These are phyloP conservation scores for Epinephelus lanceolatus DNA, from an alignment of 2,113 vertebrate genomes.

Conservation along the genomic window DNA sequence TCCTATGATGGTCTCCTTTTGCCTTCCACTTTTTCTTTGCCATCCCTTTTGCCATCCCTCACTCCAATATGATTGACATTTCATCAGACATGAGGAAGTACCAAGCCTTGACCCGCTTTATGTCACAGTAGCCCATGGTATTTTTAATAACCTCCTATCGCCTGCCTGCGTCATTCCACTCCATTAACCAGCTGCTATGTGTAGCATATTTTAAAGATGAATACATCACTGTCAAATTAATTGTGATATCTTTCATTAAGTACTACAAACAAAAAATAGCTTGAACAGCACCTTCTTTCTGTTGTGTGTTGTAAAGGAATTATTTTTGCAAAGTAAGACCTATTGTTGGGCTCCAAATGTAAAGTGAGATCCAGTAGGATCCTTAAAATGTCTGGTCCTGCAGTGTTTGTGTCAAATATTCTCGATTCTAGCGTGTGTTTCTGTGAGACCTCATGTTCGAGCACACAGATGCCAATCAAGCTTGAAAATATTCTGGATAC, in stretches of 20 bases:
- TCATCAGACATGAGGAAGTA: slow-evolving; percentile 55
- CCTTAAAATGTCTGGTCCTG: neutral
- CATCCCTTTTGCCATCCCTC: slow-evolving; percentile 26
- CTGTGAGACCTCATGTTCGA: neutral
- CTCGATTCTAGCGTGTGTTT: neutral
- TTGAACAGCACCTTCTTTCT: neutral
- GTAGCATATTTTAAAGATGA: slow-evolving; percentile 12
- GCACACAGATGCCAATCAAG: neutral
- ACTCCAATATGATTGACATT: slow-evolving; percentile 55
- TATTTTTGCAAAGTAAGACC: too few species aligned
- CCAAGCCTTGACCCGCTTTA: slow-evolving; percentile 50
- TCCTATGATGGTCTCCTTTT: slow-evolving; percentile 17
- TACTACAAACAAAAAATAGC: neutral
- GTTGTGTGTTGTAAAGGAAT: too few species aligned
- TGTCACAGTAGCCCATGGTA: slow-evolving; percentile 33
- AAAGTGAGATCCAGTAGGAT: neutral
- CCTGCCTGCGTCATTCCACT: slow-evolving; percentile 8
- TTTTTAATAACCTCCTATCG: slow-evolving; percentile 52
- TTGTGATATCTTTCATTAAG: neutral
- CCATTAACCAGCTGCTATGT: neutral
- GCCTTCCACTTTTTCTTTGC: neutral
- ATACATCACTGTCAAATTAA: slow-evolving; percentile 6
- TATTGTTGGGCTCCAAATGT: too few species aligned
- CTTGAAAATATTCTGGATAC: neutral
- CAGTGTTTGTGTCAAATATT: neutral